Conservation (phyloP, 2,888 invertebrate species). For the Mystacides longicornis region DNA sequence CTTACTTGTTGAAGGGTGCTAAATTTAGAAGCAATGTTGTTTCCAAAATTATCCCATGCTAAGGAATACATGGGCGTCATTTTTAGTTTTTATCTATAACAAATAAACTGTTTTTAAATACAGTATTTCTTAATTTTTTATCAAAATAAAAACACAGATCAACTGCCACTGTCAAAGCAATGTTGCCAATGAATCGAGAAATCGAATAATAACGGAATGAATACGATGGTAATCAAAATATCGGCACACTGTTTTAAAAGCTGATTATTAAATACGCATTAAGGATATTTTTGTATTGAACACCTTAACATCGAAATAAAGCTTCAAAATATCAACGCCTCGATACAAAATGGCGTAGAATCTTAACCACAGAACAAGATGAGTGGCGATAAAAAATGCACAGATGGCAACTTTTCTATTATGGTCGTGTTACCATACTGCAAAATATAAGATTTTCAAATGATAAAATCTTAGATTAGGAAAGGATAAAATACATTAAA, state of each 20-base stretch:
- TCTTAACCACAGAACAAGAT: background rate
- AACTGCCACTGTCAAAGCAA: background rate
- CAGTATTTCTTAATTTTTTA: background rate
- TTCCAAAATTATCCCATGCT: conserved; percentile 41
- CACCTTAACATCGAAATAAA: background rate
- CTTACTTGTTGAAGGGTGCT: conserved; percentile 43
- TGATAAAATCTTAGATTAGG: too few relatives aligned
- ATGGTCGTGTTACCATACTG: background rate
- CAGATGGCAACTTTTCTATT: background rate
- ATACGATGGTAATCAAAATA: too few relatives aligned
- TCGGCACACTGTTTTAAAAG: too few relatives aligned
- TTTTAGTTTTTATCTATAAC: conserved; percentile 5
- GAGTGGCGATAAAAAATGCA: background rate
- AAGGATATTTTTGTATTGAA: too few relatives aligned
- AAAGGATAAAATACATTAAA: too few relatives aligned
- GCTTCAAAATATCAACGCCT: background rate
- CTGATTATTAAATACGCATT: too few relatives aligned
- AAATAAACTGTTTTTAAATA: too few relatives aligned
- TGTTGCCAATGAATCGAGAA: background rate
- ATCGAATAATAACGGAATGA: too few relatives aligned
- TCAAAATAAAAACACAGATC: background rate
- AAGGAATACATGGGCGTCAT: conserved; percentile 41
- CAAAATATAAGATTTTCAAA: background rate
- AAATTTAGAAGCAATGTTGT: conserved; percentile 41
- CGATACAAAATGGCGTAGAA: background rate